Percentiles rank a stretch among this genome's conserved stretches.
Evolutionary conservation across 2,113 vertebrate genomes (phyloP).

Genomic region (Rhinoderma darwinii): DNA sequence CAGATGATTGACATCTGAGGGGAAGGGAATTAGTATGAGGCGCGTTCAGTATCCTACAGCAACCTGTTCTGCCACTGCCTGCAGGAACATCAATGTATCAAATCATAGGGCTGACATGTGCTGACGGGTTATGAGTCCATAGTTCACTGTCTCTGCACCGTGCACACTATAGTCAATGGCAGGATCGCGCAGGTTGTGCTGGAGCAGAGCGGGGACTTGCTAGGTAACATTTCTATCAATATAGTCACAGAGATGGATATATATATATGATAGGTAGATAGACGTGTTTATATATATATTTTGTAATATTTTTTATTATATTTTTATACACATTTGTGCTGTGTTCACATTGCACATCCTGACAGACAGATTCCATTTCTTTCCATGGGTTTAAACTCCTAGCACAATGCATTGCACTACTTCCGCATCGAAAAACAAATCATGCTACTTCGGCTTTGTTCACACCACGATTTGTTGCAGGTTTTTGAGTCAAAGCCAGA

Average conservation of each 20-base stretch:
- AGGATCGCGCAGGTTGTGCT: background rate
- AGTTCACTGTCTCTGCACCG: conserved; percentile 4
- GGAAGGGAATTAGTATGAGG: background rate
- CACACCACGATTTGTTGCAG: too few relatives aligned
- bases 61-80: background rate
- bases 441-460: too few relatives aligned
- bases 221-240: conserved; percentile 47
- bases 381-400: too few relatives aligned
- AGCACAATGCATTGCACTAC: too few relatives aligned
- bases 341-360: too few relatives aligned
- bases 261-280: too few relatives aligned
- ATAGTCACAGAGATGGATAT: background rate
- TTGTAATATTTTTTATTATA: too few relatives aligned
- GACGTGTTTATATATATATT: background rate
- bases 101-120: background rate
- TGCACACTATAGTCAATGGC: background rate
- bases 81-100: background rate
- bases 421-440: too few relatives aligned
- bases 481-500: too few relatives aligned
- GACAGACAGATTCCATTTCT: too few relatives aligned
- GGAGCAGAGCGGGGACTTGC: background rate
- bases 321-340: too few relatives aligned
- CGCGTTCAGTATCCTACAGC: too few relatives aligned
- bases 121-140: conserved; percentile 26
- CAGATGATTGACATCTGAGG: background rate